Evolutionary conservation across 2,113 vertebrate species (phyloP).

Genomic region (Martes martes): DNA sequence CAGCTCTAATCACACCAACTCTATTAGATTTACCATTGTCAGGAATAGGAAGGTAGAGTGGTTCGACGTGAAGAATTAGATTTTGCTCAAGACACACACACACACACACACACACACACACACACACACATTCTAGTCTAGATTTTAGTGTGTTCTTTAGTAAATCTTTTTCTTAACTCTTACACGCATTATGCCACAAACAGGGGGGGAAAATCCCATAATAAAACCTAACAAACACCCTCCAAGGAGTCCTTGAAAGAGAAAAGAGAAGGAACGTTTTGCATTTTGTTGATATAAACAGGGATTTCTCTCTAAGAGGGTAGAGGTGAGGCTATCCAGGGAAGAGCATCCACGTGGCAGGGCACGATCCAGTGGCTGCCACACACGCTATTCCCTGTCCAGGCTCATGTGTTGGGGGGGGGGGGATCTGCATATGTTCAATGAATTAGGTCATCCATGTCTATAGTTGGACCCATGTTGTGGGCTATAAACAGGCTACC

Average conservation of each 20-base stretch:
- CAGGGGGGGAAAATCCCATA: background rate
- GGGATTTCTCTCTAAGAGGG: background rate
- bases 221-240: rapidly evolving
- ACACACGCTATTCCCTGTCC: rapidly evolving
- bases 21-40: background rate
- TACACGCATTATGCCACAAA: background rate
- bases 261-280: background rate
- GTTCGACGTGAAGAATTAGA: rapidly evolving
- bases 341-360: background rate
- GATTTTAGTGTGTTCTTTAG: background rate
- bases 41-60: rapidly evolving
- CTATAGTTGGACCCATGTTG: rapidly evolving
- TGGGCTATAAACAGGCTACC: background rate
- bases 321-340: background rate
- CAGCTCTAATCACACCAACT: rapidly evolving
- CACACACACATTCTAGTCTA: too few relatives aligned
- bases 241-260: background rate
- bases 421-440: rapidly evolving
- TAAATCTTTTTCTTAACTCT: background rate
- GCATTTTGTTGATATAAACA: background rate
- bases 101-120: background rate
- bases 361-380: rapidly evolving
- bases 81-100: background rate
- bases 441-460: background rate
- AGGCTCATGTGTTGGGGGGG: rapidly evolving